Conservation (phyloP, 2,888 invertebrate species). For the Elmis aenea region DNA sequence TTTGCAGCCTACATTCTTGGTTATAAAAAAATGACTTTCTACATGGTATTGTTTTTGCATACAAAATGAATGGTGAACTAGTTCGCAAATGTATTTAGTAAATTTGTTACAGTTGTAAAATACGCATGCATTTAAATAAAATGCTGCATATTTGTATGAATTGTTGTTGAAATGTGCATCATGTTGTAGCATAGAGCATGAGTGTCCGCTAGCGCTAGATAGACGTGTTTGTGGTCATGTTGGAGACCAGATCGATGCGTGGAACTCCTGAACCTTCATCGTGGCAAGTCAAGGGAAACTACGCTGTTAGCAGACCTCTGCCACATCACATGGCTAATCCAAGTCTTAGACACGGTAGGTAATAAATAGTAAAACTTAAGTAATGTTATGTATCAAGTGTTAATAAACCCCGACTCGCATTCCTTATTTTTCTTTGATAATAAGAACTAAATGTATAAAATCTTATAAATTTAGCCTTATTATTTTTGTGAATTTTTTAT, state of each 20-base stretch:
- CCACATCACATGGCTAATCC: conserved; percentile 45
- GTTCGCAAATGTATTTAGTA: no score
- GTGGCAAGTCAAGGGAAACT: conserved; percentile 57
- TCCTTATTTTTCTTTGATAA: no score
- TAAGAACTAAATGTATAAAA: no score
- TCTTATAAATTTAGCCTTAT: no score
- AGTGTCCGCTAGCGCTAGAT: conserved; percentile 34
- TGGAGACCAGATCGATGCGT: conserved; percentile 69
- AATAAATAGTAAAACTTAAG: no score
- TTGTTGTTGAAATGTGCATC: conserved; percentile 16
- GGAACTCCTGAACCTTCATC: conserved; percentile 61
- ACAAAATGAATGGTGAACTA: conserved; percentile 3
- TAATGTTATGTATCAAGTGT: no score
- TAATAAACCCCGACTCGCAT: no score
- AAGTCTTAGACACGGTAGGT: conserved; percentile 43
- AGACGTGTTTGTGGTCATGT: conserved; percentile 54
- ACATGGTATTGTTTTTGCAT: no score
- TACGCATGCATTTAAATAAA: no score
- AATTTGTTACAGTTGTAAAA: no score
- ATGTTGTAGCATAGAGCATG: conserved; percentile 32
- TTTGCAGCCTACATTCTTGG: conserved; percentile 9
- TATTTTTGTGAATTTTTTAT: no score
- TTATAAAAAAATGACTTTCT: conserved; percentile 3
- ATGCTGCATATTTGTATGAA: no score
- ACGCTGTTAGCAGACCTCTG: conserved; percentile 43